A percentile compares a stretch with the other conserved stretches of the same genome.
These are phyloP conservation scores for Pipa parva DNA, from an alignment of 2,113 vertebrate genomes.

Conservation along the genomic window DNA sequence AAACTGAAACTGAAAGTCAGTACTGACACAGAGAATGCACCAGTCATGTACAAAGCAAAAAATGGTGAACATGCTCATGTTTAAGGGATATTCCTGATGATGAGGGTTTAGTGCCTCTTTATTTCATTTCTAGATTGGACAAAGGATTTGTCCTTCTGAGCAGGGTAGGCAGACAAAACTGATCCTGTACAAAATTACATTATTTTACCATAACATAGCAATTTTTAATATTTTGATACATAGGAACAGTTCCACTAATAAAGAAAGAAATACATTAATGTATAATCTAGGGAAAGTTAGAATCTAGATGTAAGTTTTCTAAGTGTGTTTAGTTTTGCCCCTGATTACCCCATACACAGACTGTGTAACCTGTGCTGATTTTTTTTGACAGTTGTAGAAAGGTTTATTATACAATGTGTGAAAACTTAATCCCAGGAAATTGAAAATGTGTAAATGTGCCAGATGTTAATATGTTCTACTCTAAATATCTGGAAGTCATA, in stretches of 20 bases:
- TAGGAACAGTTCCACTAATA: not conserved
- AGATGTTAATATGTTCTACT: slow-evolving; percentile 13
- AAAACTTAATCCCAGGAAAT: slow-evolving; percentile 11
- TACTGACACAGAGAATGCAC: too few relatives aligned
- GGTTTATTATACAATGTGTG: slow-evolving; percentile 6
- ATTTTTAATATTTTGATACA: not conserved
- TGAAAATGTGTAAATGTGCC: slow-evolving; percentile 25
- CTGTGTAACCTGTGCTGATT: not conserved
- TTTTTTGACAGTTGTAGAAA: not conserved
- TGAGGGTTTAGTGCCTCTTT: too few relatives aligned
- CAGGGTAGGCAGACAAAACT: too few relatives aligned
- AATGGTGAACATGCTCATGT: too few relatives aligned
- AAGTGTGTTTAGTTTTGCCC: not conserved
- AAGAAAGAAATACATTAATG: not conserved
- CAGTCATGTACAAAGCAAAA: too few relatives aligned
- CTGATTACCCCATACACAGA: slow-evolving; percentile 1
- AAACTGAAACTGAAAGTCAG: too few relatives aligned
- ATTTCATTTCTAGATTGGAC: not conserved
- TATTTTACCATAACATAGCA: not conserved
- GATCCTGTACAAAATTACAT: too few relatives aligned
- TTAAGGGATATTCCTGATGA: too few relatives aligned
- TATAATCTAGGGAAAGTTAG: slow-evolving; percentile 2
- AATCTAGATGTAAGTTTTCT: not conserved
- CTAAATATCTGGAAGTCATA: slow-evolving; percentile 1
- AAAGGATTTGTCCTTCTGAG: too few relatives aligned